Evolutionary conservation across 2,797 vertebrate genomes (phyloP), one percentile per base, ranked within the genome.

Genomic region (Neosilurus hyrtlii): DNA sequence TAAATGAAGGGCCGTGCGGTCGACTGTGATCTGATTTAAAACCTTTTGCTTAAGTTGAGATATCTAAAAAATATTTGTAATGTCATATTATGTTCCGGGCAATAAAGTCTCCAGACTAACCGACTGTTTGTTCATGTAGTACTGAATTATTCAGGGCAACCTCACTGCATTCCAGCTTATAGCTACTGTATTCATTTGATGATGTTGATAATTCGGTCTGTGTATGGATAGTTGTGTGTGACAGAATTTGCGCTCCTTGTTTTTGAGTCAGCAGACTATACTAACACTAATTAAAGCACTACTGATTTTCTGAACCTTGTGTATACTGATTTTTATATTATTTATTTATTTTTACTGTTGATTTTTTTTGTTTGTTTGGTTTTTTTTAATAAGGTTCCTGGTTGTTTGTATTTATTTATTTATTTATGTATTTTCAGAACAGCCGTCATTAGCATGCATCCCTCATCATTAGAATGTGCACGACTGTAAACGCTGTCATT

Each of bases 1-100:
- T 79, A 72, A 82, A 85, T 82, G 79, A 89, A 88, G 84, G 86
- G 43, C 89, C 59, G 80, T 80, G 79, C 77, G 77, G 1, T 68
- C 56, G 16, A 63, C 62, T 84, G 57, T 80, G 84, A 56, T 85
- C 67, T 68, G 43, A n/a, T 56, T 77, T 85, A 77, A 76, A 84
- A 67, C 24, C 74, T 77, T 59, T 24, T 78, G 37, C 49, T 73
- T 82, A 80, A 82, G 66, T 85, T 80, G 80, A 82, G 72, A 78
- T 80, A 35, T 68, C 24, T 75, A 79, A 52, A 26, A 43, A 43
- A 43, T n/a, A n/a, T n/a, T n/a, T n/a, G n/a, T n/a, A 43, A 43
- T 43, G 6, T 43, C 37, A 43, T 6, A 43, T 43, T 71, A 78
- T 52, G 65, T 82, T 65, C 16, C 59, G 10, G 65, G 57, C 20